A percentile compares a stretch with the other conserved stretches of the same genome.
Conservation (phyloP, 2,113 vertebrate genomes). For the Nycticebus coucang region DNA sequence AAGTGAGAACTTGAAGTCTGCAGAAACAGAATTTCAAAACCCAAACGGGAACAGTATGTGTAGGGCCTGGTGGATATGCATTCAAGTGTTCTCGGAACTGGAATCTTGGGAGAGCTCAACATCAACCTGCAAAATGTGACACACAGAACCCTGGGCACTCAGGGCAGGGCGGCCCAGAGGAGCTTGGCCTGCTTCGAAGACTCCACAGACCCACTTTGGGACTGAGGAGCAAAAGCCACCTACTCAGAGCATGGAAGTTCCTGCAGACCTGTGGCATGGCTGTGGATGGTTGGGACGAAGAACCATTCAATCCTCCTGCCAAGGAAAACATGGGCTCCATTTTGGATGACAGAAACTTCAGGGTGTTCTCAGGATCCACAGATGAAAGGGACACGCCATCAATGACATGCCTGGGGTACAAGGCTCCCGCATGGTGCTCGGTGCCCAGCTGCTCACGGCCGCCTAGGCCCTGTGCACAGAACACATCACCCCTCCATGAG, state of each 20-base stretch:
- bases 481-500: neutral
- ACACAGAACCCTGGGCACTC: neutral
- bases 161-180: too few relatives aligned
- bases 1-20: neutral
- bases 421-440: neutral
- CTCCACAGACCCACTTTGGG: neutral
- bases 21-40: too few relatives aligned
- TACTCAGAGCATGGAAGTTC: fast-evolving
- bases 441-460: neutral
- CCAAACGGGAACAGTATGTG: neutral
- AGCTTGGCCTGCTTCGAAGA: neutral
- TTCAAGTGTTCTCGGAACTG: neutral
- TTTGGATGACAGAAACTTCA: fast-evolving
- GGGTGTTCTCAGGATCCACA: neutral
- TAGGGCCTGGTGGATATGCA: neutral
- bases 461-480: neutral
- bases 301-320: neutral
- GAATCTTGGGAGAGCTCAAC: fast-evolving
- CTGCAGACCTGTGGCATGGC: fast-evolving
- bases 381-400: too few relatives aligned
- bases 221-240: neutral
- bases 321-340: neutral
- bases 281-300: fast-evolving
- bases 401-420: fast-evolving
- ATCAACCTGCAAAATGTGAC: fast-evolving